These are phyloP conservation scores for Gobio occitaniae DNA, from an alignment of 2,797 vertebrate genomes.

Conservation along the genomic window DNA sequence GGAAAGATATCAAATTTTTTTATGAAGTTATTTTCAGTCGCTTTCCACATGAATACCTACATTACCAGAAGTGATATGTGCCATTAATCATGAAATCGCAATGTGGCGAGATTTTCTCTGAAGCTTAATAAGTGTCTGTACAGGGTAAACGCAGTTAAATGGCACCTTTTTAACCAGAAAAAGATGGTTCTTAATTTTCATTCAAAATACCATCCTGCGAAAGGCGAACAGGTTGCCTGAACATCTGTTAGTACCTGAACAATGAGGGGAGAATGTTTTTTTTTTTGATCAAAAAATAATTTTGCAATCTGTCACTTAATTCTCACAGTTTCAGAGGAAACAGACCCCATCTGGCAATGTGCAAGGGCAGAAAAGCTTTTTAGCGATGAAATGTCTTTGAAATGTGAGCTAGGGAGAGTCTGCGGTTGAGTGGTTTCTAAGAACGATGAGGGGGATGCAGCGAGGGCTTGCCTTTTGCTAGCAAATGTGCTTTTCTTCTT, in stretches of 20 bases:
- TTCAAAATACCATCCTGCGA: conserved; percentile 38
- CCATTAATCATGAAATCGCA: conserved; percentile 29
- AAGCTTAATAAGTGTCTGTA: conserved; percentile 22
- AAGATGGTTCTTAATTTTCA: conserved; percentile 45
- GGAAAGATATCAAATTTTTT: conserved; percentile 43
- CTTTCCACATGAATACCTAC: conserved; percentile 29
- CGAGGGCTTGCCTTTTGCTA: conserved; percentile 75
- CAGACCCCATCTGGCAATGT: conserved; percentile 18
- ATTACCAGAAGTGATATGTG: conserved; percentile 4
- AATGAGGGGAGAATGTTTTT: conserved; percentile 29
- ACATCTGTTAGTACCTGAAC: conserved; percentile 55
- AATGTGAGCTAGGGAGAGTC: conserved; percentile 34
- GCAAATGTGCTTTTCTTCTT: conserved; percentile 70
- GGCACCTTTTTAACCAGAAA: conserved; percentile 32
- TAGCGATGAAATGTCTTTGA: conserved; percentile 12
- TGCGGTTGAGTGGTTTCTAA: not conserved
- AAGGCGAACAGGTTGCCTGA: conserved; percentile 47
- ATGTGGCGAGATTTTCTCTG: not conserved
- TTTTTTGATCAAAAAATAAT: conserved; percentile 40
- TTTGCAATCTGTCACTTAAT: conserved; percentile 57
- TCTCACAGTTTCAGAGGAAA: conserved; percentile 27
- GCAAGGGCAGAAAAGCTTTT: conserved; percentile 44
- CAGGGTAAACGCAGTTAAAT: conserved; percentile 8
- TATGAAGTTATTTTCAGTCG: conserved; percentile 37
- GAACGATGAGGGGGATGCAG: not conserved